Base-by-base conservation (phyloP, 2,888 invertebrate genomes). In the Ramazzottius varieornatus region DNA sequence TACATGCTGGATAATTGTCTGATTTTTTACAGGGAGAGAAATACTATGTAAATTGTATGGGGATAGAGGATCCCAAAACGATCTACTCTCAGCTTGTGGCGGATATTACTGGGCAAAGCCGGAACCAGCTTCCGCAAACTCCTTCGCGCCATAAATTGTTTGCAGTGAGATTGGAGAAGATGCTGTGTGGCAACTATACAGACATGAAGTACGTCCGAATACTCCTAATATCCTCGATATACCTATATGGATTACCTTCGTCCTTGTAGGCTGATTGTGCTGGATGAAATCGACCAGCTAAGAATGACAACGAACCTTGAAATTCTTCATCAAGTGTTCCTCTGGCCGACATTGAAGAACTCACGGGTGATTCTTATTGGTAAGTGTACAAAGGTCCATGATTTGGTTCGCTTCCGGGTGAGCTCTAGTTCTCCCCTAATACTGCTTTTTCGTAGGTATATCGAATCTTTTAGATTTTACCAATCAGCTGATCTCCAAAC, bases 251-350 rank as follows among this genome's bases (percentile, higher is more conserved):
- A n/a, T n/a, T n/a, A n/a, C n/a, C n/a, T n/a, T 65, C 33, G 33
- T 32, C 54, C 8, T 66, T 68, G 2, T 66, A 68, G 69, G 32
- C 67, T 94, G 32, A 75, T 94, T 69, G 84, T 96, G 16, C 75
- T 98, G 67, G 96, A 96, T 75, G 96, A 96, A 79, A 86, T 96
- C 67, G 96, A 98, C 75, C 91, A 94, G 74, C 76, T 98, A 46
- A 85, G 86, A 71, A n/a, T n/a, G n/a, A 73, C 72, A 64, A 77
- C 76, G 67, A 85, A 84, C 69, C 90, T 92, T 72, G 83, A 86
- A 0, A 85, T 94, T 1, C 78, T 96, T 2, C 93, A 94, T 76
- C 85, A 86, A 1, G 83, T 94, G 70, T 94, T 96, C 74, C 89
- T 90, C 73, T 93, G 91, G 92, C 88, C 93, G 0, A 81, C 86